A percentile compares a stretch with the other conserved stretches of the same genome.
These are phyloP conservation scores for Mustela lutreola DNA, from an alignment of 2,113 vertebrate species.

Conservation along the genomic window DNA sequence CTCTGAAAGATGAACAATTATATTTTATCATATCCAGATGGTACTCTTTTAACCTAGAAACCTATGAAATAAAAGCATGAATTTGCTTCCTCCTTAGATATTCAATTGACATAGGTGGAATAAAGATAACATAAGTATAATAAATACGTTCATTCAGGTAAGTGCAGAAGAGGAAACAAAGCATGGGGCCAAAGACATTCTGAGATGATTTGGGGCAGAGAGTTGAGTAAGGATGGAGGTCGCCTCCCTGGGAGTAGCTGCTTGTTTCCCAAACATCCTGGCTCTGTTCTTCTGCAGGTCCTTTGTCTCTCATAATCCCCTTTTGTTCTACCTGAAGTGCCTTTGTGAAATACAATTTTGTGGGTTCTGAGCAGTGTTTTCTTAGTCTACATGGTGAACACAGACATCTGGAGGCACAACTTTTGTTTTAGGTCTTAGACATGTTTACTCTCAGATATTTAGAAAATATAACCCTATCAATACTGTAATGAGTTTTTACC, in stretches of 20 bases:
- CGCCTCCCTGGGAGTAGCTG: no score
- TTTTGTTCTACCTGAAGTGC: background rate
- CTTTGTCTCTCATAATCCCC: background rate
- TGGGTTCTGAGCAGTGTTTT: background rate
- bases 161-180: background rate
- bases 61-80: background rate
- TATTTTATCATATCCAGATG: background rate
- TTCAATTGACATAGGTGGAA: background rate
- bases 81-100: background rate
- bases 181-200: background rate
- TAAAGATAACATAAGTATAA: background rate
- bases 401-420: background rate
- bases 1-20: background rate
- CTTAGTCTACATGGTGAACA: background rate
- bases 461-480: background rate
- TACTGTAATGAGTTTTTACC: background rate
- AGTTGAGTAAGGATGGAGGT: no score
- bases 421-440: background rate
- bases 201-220: background rate
- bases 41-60: background rate
- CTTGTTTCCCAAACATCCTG: background rate
- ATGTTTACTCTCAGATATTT: background rate
- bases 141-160: background rate
- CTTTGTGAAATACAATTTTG: background rate
- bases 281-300: background rate